Conservation (phyloP, 2,797 vertebrate species). For the Tarsius wallacei region DNA sequence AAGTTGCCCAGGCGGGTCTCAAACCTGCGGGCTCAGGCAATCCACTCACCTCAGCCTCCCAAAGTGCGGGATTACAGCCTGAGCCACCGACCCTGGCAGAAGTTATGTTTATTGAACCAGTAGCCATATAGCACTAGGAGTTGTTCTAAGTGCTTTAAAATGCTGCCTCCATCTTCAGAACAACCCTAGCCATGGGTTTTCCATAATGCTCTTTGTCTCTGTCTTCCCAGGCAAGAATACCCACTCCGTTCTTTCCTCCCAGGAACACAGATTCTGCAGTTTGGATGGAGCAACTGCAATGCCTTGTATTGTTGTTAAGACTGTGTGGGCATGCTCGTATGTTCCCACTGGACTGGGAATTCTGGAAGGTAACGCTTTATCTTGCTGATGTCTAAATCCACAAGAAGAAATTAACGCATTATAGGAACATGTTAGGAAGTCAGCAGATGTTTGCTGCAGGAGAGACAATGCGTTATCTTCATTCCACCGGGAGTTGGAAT, state of each 20-base stretch:
- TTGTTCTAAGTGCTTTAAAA: background rate
- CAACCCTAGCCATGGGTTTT: background rate
- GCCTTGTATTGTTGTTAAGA: background rate
- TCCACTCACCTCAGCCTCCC: no score
- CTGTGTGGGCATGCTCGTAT: background rate
- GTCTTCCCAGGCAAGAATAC: background rate
- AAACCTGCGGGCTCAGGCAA: no score
- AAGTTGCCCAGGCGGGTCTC: no score
- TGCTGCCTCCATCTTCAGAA: background rate
- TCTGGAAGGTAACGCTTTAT: background rate
- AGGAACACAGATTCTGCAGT: background rate
- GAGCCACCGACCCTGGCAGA: no score
- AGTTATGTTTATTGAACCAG: background rate
- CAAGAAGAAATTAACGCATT: background rate
- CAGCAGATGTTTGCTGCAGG: background rate
- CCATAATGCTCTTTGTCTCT: background rate
- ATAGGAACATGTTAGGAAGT: background rate
- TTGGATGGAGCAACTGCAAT: background rate
- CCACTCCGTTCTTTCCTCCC: background rate
- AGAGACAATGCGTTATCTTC: background rate
- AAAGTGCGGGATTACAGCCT: no score
- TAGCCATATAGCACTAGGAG: background rate
- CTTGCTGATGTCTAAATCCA: background rate
- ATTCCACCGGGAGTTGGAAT: background rate
- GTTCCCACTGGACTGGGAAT: background rate